Evolutionary conservation across 1,140 invertebrate species (phyloP).

Genomic region (Amyelois transitella): DNA sequence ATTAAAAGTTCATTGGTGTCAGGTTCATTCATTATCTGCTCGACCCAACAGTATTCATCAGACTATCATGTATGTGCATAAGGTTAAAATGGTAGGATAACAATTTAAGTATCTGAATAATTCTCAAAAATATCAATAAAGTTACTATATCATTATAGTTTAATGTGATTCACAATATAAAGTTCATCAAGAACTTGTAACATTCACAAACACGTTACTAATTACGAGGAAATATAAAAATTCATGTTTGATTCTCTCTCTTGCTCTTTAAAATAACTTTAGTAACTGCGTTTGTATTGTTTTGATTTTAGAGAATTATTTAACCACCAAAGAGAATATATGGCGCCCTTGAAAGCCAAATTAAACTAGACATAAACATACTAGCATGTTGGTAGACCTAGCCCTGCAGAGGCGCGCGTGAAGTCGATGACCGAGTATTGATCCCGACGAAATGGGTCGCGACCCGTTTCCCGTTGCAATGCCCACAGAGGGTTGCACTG

Average conservation of each 20-base stretch:
- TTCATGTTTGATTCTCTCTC: no score
- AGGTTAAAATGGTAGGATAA: not conserved
- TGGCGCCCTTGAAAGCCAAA: constrained; percentile 1
- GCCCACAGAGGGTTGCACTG: constrained; percentile 34
- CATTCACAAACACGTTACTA: no score
- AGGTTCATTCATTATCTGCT: not conserved
- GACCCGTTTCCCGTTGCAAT: constrained; percentile 64
- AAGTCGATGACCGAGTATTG: constrained; percentile 72
- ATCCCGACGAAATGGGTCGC: constrained; percentile 64
- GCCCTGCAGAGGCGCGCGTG: constrained; percentile 41
- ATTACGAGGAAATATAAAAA: no score
- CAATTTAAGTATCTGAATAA: not conserved
- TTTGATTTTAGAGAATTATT: no score
- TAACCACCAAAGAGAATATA: no score
- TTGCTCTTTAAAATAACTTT: no score
- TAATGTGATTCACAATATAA: no score
- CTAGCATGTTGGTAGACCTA: constrained; percentile 16
- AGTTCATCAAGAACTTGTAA: no score
- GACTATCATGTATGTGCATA: not conserved
- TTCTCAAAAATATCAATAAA: not conserved
- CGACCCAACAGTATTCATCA: not conserved
- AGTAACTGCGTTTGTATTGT: no score
- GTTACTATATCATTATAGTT: no score
- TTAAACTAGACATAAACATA: constrained; percentile 11
- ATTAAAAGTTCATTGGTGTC: not conserved